A percentile compares a stretch with the other conserved stretches of the same genome.
Conservation (phyloP, 92 coral and sea anemone species). For the Anthopleura xanthogrammica region DNA sequence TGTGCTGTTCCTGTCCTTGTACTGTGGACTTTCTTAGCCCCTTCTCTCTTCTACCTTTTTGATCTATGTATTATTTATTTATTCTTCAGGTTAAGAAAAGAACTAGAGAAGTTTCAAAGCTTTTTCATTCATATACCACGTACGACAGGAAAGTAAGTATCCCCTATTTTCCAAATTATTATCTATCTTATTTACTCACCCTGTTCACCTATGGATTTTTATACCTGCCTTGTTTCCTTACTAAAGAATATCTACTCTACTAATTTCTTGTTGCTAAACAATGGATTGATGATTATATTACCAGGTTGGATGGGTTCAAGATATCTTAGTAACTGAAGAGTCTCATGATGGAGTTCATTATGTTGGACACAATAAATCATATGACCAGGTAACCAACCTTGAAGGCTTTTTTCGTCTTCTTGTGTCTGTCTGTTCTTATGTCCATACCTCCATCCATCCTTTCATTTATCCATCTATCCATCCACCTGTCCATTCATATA, state of each 20-base stretch:
- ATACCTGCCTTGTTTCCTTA: no score
- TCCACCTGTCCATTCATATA: no score
- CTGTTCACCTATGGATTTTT: no score
- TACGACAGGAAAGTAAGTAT: conserved; percentile 82
- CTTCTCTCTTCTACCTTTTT: not conserved
- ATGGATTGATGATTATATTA: not conserved
- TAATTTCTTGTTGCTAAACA: no score
- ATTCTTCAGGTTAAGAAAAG: conserved; percentile 77
- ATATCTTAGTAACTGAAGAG: conserved; percentile 87
- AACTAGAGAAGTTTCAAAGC: conserved; percentile 81
- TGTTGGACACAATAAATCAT: conserved; percentile 88
- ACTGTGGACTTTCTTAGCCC: not conserved
- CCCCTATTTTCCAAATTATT: no score
- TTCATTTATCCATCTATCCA: no score
- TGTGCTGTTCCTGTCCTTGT: not conserved
- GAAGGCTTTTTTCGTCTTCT: no score
- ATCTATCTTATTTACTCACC: not conserved
- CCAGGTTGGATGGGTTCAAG: conserved; percentile 80
- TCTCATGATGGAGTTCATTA: conserved; percentile 88
- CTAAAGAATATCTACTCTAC: no score
- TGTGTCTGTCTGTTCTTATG: no score
- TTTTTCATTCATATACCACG: conserved; percentile 91
- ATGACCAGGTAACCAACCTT: conserved; percentile 71
- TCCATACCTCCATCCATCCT: no score
- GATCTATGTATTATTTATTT: not conserved